Percentiles rank a stretch among this genome's conserved stretches.
Conservation (phyloP, 92 coral and sea anemone genomes). For the Isaurus tuberculatus region DNA sequence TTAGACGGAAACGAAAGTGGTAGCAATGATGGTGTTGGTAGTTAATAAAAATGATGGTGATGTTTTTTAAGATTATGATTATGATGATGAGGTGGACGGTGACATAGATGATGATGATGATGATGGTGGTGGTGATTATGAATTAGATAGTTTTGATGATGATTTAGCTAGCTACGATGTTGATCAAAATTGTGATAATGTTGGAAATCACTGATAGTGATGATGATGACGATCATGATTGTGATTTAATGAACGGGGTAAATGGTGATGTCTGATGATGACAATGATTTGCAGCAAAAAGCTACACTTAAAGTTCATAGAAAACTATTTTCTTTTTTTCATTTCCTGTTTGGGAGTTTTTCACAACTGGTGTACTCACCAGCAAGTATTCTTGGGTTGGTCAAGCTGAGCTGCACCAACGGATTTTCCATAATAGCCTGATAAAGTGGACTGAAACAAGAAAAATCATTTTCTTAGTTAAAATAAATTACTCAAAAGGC, state of each 20-base stretch:
- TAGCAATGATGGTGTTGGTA: background rate
- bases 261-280: background rate
- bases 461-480: background rate
- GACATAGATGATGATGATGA: background rate
- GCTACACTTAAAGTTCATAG: too few relatives aligned
- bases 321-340: background rate
- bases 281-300: too few relatives aligned
- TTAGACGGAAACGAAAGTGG: too few relatives aligned
- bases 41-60: background rate
- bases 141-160: background rate
- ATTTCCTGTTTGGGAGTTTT: background rate
- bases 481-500: background rate
- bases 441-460: slow-evolving; percentile 76
- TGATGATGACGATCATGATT: background rate
- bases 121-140: background rate
- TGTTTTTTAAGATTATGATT: background rate
- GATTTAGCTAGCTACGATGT: background rate
- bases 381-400: slow-evolving; percentile 87
- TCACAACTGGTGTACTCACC: slow-evolving; percentile 65
- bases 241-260: background rate
- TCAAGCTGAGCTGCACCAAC: slow-evolving; percentile 87
- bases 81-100: background rate
- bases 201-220: background rate
- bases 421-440: slow-evolving; percentile 99
- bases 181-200: background rate